Conservation (phyloP, 2,113 vertebrate genomes). For the Xenopus laevis region DNA sequence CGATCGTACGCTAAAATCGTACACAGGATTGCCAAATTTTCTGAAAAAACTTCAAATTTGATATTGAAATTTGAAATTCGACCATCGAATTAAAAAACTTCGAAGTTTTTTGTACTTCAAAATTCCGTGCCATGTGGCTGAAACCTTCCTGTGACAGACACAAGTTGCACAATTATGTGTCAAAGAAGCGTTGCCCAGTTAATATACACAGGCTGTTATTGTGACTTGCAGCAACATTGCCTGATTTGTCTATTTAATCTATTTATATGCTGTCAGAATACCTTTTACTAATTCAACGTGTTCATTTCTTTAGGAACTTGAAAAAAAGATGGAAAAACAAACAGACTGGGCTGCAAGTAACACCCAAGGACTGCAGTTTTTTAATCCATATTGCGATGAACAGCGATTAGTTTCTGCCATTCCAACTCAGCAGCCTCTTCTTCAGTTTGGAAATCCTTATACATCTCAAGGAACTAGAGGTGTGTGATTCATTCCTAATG, state of each 20-base stretch:
- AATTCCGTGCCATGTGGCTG: no score
- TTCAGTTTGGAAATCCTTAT: slow-evolving; percentile 93
- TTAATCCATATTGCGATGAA: slow-evolving; percentile 74
- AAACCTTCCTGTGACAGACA: no score
- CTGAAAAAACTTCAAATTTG: no score
- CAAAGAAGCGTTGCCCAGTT: no score
- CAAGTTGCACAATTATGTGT: no score
- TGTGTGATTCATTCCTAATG: slow-evolving; percentile 36
- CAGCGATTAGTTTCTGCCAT: slow-evolving; percentile 68
- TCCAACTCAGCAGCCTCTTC: slow-evolving; percentile 70
- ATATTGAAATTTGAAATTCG: no score
- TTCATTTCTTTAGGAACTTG: slow-evolving; percentile 68
- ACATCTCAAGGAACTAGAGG: slow-evolving; percentile 77
- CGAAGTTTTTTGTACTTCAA: no score
- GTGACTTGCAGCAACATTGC: no score
- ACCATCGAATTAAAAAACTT: no score
- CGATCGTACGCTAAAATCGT: no score
- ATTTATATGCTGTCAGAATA: neutral
- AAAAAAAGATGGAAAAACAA: slow-evolving; percentile 61
- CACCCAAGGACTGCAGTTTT: slow-evolving; percentile 60
- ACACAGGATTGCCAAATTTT: no score
- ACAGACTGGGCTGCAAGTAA: slow-evolving; percentile 65
- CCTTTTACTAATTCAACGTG: neutral
- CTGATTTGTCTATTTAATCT: neutral
- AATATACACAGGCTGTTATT: no score